Base-by-base conservation (phyloP, 2,797 vertebrate species). In the Choloepus didactylus region DNA sequence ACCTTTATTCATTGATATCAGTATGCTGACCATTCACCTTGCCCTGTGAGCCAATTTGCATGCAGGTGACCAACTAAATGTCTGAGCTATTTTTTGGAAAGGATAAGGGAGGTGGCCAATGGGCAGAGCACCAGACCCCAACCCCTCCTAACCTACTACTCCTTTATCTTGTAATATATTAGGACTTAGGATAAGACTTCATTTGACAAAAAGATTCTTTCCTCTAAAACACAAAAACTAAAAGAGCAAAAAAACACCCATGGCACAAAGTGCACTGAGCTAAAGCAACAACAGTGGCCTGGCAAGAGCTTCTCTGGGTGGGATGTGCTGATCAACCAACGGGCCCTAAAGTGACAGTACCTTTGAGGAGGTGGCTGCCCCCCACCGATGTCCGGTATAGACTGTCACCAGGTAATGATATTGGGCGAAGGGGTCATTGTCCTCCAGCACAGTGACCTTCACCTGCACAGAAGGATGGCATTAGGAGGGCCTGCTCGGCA, bases 351-450 rank as follows among this genome's bases (percentile, higher is more conserved):
- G 6, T 4, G 35, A 27, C 21, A 70, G 41, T 98, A 99, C 99
- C 98, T 99, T 98, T 95, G 99, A 99, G 67, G 99, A 99, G 12
- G 99, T 99, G 95, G 99, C 98, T 64, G 99, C 99, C 1, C 99
- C 99, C 1, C 98, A 98, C 1, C 99, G 98, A 95, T 99, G 99
- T 19, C 99, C 99, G 0, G 99, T 99, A 94, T 98, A 99, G 97
- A 99, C 96, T 46, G 98, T 99, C 97, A 99, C 97, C 87, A 99
- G 98, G n/a, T 99, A 99, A 92, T 98, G 98, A 98, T 99, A 99
- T 95, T 99, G 99, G 94, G 99, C 99, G 97, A 99, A 98, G 29
- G 99, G 99, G 92, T 99, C 99, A 0, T 99, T 99, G 97, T 99
- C 99, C 91, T 99, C 99, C 56, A 99, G 98, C 27, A 99, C 97